Base-by-base conservation (phyloP, 2,888 invertebrate genomes). In the Peribatodes rhomboidaria region DNA sequence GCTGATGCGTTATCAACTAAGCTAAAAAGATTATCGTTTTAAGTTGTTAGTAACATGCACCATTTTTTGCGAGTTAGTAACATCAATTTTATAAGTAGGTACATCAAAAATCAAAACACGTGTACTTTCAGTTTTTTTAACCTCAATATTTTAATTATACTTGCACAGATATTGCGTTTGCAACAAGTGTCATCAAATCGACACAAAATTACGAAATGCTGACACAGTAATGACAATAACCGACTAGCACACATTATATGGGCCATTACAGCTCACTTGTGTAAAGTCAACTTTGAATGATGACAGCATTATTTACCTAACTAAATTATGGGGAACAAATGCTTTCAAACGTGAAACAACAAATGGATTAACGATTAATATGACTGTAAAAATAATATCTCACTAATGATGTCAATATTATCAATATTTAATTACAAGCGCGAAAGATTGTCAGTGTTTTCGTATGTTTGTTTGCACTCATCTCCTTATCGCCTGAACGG, bases 181-280 rank as follows among this genome's bases (percentile, higher is more conserved):
- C 8, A 10, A 31, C 31, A 49, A 49, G 11, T 10, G 31, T 49
- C 46, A 46, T 46, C 46, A 46, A 46, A 46, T 46, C 46, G 8
- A n/a, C 16, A 14, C 14, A 31, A 49, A 14, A 49, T 49, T 31
- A 8, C 31, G 47, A 49, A 49, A 49, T 31, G 47, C 31, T 49
- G 31, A 49, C 31, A 31, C 31, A n/a, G n/a, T n/a, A n/a, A n/a
- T n/a, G n/a, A n/a, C n/a, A 22, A n/a, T 27, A 11, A 22, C 8
- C 8, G 9, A 16, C 10, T 10, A 31, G 16, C 1, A 31, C 31
- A 27, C 31, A 47, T 14, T 31, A 27, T 6, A 18, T 42, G 42
- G 20, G 18, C 13, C 42, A 42, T 18, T 42, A 18, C 11, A 42
- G 16, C 18, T 18, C 10, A 20, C n/a, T 1, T n/a, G n/a, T 37